Conservation (phyloP, 2,797 vertebrate genomes). For the Champsocephalus esox region DNA sequence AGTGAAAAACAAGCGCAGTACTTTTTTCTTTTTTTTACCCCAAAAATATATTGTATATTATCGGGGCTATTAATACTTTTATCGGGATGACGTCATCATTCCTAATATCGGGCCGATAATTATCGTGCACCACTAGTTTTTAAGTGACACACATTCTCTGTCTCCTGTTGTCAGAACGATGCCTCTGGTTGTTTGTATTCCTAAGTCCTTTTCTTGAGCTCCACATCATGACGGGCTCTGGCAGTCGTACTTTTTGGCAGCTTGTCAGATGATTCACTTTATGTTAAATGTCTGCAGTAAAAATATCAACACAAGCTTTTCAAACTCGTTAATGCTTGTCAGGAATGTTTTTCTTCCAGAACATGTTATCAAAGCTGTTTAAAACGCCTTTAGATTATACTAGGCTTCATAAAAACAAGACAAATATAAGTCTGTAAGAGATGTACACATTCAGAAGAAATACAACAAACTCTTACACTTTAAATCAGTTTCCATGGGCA, state of each 20-base stretch:
- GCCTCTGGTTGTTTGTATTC: not conserved
- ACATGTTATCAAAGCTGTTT: not conserved
- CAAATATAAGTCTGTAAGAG: not conserved
- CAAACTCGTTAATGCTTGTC: conserved; percentile 1
- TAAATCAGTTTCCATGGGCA: not conserved
- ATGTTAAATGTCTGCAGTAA: conserved; percentile 4
- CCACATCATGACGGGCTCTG: not conserved
- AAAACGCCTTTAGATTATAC: not conserved
- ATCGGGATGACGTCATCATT: no score
- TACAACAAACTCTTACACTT: not conserved
- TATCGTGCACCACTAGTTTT: not conserved
- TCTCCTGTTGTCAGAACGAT: not conserved
- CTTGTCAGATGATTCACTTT: conserved; percentile 1
- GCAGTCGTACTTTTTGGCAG: conserved; percentile 1
- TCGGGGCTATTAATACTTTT: no score
- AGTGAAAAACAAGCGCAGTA: no score
- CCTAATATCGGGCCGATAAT: no score
- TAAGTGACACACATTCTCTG: not conserved
- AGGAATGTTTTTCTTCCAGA: conserved; percentile 11
- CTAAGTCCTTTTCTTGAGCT: not conserved
- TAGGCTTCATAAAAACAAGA: not conserved
- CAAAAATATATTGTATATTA: no score
- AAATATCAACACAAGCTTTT: conserved; percentile 13
- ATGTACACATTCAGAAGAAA: no score
- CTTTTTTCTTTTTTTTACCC: no score